Base-by-base conservation (phyloP, 2,888 invertebrate species). In the Spilarctia lutea region DNA sequence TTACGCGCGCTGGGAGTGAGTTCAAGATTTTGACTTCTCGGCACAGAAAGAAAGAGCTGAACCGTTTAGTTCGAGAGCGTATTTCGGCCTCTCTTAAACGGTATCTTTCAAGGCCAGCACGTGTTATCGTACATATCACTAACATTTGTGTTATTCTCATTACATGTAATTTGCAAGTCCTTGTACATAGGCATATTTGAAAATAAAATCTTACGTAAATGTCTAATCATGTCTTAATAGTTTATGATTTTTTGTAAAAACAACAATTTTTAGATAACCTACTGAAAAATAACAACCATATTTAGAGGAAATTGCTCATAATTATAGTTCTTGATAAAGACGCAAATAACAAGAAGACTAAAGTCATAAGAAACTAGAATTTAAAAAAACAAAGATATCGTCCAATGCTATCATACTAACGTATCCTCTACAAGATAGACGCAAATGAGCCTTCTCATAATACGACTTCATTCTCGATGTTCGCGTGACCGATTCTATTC, bases 401-500 rank as follows among this genome's bases (percentile, higher is more conserved):
- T 73, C 68, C 30, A 79, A 75, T 63, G 52, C 52, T 27, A 68
- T 71, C 67, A 81, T 76, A 73, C 69, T 67, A 75, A 66, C 74
- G 39, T 33, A 75, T 78, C 73, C 72, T 67, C 68, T 11, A 75
- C 74, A 70, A 60, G 45, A 71, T 72, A 42, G 74, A 76, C 76
- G 73, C 65, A 78, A 79, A 83, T 82, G 77, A 81, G 73, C 73
- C 78, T 76, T 80, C 69, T 73, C 82, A 71, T 65, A 45, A 79
- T 71, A 76, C 75, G 60, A 65, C 70, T 82, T 70, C 69, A 79
- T 80, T 77, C 66, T 73, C 72, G 71, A 75, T 69, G 73, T 63
- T 85, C 60, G 84, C 87, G 81, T 87, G 85, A 70, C 70, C 42
- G 66, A 71, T 72, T 39, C n/a, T 70, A 75, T 71, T 72, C 24